Evolutionary conservation across 1,140 invertebrate species (phyloP).

Genomic region (Coenobita brevimanus): DNA sequence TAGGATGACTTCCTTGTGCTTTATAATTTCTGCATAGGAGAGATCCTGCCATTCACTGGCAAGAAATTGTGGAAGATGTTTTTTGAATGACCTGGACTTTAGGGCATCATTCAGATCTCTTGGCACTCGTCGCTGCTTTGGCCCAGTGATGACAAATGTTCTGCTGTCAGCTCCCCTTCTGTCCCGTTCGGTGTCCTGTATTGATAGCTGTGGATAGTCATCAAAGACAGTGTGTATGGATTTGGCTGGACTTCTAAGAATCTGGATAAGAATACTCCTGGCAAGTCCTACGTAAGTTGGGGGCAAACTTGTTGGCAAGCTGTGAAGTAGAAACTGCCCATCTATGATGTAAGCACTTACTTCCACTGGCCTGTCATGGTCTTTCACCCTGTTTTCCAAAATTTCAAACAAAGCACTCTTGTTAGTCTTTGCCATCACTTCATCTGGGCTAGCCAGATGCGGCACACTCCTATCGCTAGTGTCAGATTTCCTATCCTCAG

Average conservation of each 20-base stretch:
- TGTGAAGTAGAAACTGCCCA: too few species aligned
- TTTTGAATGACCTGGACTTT: neutral
- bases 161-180: neutral
- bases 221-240: neutral
- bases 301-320: neutral
- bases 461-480: too few species aligned
- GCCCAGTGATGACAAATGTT: neutral
- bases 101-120: constrained; percentile 4
- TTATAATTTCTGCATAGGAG: neutral
- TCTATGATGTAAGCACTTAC: too few species aligned
- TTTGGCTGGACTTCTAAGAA: neutral
- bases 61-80: constrained; percentile 1
- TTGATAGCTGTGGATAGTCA: constrained; percentile 5
- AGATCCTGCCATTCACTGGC: neutral
- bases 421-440: too few species aligned
- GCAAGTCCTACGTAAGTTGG: neutral
- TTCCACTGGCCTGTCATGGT: too few species aligned
- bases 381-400: too few species aligned
- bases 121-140: neutral
- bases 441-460: too few species aligned
- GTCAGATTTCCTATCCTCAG: too few species aligned
- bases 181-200: neutral
- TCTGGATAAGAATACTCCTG: neutral
- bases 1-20: neutral
- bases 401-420: too few species aligned